Evolutionary conservation across 2,888 invertebrate genomes (phyloP), one percentile per base, ranked within the genome.

Genomic region (Phyto melanocephala): DNA sequence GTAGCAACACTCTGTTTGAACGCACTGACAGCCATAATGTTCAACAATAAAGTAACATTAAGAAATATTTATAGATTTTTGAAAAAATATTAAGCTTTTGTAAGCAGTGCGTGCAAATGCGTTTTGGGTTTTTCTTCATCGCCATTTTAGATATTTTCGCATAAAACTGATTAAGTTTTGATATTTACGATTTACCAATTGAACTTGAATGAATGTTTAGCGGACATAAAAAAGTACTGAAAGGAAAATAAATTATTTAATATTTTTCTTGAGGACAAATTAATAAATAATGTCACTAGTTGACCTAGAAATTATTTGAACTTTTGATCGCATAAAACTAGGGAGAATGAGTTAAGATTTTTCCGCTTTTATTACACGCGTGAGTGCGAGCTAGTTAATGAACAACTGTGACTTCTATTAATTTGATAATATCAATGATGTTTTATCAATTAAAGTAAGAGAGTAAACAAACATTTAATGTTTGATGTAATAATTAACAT

Each of bases 1-100:
- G 87, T 88, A 82, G 81, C 85, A 86, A 86, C 84, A 85, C 81
- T 68, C 78, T 78, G n/a, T 77, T 76, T 56, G 67, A 47, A 45
- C 75, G 58, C 60, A 63, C 33, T 56, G 70, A 63, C 45, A 40
- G 62, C 60, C 42, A 71, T 56, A 74, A 68, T 50, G 58, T 71
- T 60, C 58, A 60, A 74, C 70, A 79, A 83, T 28, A 63, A 54
- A 5, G 58, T n/a, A n/a, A n/a, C n/a, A n/a, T n/a, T n/a, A n/a
- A n/a, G n/a, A n/a, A 24, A 62, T 35, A 62, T 58, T 35, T 42
- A 63, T 35, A 40, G 24, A 24, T 28, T 62, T 52, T 33, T 35
- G 37, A 28, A 28, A 5, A 28, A 28, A 28, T 28, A 28, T 28
- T 28, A 28, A 28, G 28, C n/a, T n/a, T n/a, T n/a, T n/a, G n/a